Evolutionary conservation across 2,113 vertebrate species (phyloP), one percentile per base, ranked within the genome.

Genomic region (Heptranchias perlo): DNA sequence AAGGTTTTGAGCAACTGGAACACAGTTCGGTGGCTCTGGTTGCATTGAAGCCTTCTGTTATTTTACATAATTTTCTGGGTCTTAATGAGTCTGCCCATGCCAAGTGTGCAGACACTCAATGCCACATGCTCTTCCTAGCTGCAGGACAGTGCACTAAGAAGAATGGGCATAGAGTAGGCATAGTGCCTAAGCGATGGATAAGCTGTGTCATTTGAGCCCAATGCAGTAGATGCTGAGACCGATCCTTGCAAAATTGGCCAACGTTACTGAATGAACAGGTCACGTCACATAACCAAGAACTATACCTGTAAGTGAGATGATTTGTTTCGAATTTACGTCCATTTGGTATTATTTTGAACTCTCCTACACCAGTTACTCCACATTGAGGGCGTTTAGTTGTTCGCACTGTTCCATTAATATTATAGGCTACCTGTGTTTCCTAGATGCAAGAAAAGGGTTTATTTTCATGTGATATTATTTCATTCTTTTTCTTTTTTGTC

Each of bases 241-340:
- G 0, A 58, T 91, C 31, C 49, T 5, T 35, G 13, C 35, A 35
- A 58, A 18, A 61, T 52, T 6, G 13, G 6, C 31, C 54, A 39
- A 78, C 44, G 78, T 82, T 44, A 82, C 13, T 82, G 78, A 82
- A 62, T 93, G 31, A 62, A 39, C n/a, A 23, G 16, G n/a, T 2
- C 31, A 23, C 39, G 58, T 39, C 89, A 93, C n/a, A 6, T 39
- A 62, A 62, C 5, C 28, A 39, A 39, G 16, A 23, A 62, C 58
- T 93, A 23, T 93, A 93, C 89, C 89, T 93, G 89, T 93, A 93
- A 35, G 89, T 93, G 89, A 93, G 35, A n/a, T 62, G 6, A 8
- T n/a, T 18, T 1, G 21, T 62, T 93, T n/a, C 14, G 62, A 93
- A 93, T 0, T 0, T 61, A 6, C 0, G 1, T 62, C 14, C 14